These are phyloP conservation scores for Sympetrum striolatum DNA, from an alignment of 2,888 invertebrate genomes.

Conservation along the genomic window DNA sequence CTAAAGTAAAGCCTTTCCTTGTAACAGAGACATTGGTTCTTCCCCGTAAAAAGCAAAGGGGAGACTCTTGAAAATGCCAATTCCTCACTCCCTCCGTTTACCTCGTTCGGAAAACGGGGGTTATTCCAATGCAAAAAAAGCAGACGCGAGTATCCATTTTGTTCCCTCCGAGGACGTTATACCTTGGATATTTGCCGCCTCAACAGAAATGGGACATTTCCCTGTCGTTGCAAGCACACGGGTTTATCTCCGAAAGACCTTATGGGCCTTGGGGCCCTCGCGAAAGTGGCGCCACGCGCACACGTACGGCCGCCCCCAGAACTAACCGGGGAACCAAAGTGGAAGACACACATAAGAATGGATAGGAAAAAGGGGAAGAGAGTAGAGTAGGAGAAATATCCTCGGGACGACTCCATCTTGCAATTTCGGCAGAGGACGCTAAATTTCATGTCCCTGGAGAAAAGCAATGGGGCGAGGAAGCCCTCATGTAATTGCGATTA, in stretches of 20 bases:
- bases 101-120: neutral
- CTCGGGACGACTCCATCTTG: neutral
- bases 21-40: too few relatives aligned
- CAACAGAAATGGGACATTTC: neutral
- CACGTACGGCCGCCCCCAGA: neutral
- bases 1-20: too few relatives aligned
- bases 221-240: neutral
- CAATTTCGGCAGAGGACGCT: neutral
- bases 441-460: neutral
- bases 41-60: too few relatives aligned
- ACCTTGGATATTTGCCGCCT: neutral
- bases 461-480: neutral
- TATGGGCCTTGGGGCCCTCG: neutral
- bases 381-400: neutral
- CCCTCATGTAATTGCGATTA: conserved; percentile 1
- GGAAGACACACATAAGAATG: neutral
- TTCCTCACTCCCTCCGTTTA: neutral
- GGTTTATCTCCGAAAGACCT: neutral
- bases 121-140: neutral
- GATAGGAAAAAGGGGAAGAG: neutral
- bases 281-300: neutral
- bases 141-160: neutral
- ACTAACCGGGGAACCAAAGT: neutral
- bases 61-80: neutral
- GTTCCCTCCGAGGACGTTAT: neutral